Base-by-base conservation (phyloP, 2,888 invertebrate species). In the Thalpophila matura region DNA sequence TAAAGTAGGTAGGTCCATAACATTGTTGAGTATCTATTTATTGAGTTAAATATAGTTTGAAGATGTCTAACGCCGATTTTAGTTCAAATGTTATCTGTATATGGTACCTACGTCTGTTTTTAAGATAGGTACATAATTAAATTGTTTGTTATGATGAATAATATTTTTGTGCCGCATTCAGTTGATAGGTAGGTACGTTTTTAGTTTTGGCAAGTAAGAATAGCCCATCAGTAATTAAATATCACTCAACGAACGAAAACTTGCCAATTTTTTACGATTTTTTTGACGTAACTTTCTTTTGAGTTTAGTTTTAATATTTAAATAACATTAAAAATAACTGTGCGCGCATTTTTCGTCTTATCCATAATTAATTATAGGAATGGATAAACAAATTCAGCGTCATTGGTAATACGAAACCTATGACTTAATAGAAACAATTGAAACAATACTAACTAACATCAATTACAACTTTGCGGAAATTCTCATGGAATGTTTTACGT, bases 381-480 rank as follows among this genome's bases (percentile, higher is more conserved):
- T 3, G 6, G 14, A 33, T 5, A 18, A 22, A 59, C n/a, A 47
- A 31, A 31, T 31, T 10, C 22, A 27, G 1, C 9, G 10, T 14
- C 24, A 31, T 9, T 20, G 7, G 61, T 43, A 50, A 68, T 22
- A 31, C 14, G 20, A 68, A 43, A 69, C 69, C n/a, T 42, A 10
- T 61, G 29, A 43, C 35, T 50, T 42, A 40, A 43, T 31, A 50
- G 33, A 22, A 35, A 9, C 45, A 65, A 72, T 72, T 67, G 47
- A 67, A 57, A 29, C 45, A 56, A 31, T 64, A n/a, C n/a, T n/a
- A n/a, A n/a, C n/a, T n/a, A 40, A 50, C 24, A 31, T n/a, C 16
- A 57, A 37, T 72, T 65, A 22, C 31, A 37, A 43, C 45, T 33
- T 42, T 53, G 67, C 69, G 69, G 69, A 69, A 69, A 72, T 66